A percentile compares a stretch with the other conserved stretches of the same genome.
phyloP scores from a whole-genome alignment of 2,797 vertebrate genomes.

The Danio kyathit region DNA sequence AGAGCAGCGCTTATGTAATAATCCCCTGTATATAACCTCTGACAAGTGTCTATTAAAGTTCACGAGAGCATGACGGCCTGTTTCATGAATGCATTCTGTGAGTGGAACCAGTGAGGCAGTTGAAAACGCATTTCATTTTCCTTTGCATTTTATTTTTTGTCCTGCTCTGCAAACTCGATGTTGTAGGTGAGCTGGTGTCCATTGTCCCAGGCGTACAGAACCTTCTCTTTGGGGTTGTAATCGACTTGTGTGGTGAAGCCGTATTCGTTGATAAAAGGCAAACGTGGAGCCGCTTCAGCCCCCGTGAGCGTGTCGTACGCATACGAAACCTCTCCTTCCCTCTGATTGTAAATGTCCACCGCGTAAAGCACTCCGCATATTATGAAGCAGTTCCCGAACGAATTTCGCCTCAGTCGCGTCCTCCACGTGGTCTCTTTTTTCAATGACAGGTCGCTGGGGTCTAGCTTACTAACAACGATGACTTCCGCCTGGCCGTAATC shows the following conservation, averaged over 20 bases:
- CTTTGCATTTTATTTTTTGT: constrained; percentile 34
- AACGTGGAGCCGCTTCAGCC: constrained; percentile 85
- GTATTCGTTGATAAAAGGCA: constrained; percentile 89
- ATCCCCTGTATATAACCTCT: background rate
- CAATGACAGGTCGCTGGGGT: constrained; percentile 88
- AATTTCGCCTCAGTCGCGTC: constrained; percentile 88
- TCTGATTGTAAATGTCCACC: constrained; percentile 88
- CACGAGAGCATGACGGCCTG: background rate
- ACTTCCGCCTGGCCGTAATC: constrained; percentile 90
- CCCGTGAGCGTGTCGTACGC: constrained; percentile 95
- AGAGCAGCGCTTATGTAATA: constrained; percentile 2
- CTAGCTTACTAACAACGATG: constrained; percentile 91
- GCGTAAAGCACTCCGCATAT: constrained; percentile 94
- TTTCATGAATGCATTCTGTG: background rate
- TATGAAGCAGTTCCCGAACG: constrained; percentile 95
- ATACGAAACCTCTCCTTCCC: constrained; percentile 89
- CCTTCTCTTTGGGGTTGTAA: constrained; percentile 95
- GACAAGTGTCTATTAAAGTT: constrained; percentile 11
- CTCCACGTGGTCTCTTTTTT: constrained; percentile 94
- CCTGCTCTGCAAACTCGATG: constrained; percentile 87
- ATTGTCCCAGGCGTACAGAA: constrained; percentile 96
- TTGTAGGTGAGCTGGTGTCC: constrained; percentile 92
- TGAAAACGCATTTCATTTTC: too few species aligned
- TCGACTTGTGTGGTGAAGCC: constrained; percentile 94
- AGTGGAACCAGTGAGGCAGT: constrained; percentile 5